These are phyloP conservation scores for Lasioglossum vierecki DNA, from an alignment of 2,888 invertebrate species.

Conservation along the genomic window DNA sequence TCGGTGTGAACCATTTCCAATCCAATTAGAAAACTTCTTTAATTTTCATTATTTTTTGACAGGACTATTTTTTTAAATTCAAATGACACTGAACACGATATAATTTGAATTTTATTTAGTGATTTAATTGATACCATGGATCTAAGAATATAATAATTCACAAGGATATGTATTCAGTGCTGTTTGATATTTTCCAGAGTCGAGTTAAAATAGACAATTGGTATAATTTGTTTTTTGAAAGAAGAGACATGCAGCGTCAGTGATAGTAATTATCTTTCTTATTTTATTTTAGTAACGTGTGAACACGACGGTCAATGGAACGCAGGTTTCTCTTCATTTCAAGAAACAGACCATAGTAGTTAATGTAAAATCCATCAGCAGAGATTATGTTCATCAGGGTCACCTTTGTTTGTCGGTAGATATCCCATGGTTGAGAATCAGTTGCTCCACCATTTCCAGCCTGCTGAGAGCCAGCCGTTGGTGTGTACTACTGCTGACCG, in stretches of 20 bases:
- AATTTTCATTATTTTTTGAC: too few species aligned
- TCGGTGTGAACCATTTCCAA: too few species aligned
- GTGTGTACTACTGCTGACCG: conserved; percentile 93
- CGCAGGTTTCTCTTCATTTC: neutral
- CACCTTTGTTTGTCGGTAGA: conserved; percentile 94
- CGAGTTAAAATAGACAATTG: neutral
- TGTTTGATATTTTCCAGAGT: neutral
- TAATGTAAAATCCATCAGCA: neutral
- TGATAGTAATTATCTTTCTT: neutral
- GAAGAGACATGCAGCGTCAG: neutral
- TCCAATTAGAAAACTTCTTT: too few species aligned
- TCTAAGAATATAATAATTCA: too few species aligned
- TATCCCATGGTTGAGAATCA: conserved; percentile 93
- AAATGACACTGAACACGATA: too few species aligned
- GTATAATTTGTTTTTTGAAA: neutral
- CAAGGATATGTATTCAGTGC: neutral
- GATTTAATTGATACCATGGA: too few species aligned
- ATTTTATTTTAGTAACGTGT: neutral
- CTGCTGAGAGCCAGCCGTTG: conserved; percentile 93
- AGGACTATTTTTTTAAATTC: too few species aligned
- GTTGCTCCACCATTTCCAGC: conserved; percentile 94
- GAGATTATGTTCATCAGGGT: conserved; percentile 48
- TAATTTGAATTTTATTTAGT: too few species aligned
- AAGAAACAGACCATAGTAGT: neutral
- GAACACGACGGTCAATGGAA: neutral